Percentiles rank a stretch among this genome's conserved stretches.
Conservation (phyloP, 2,888 invertebrate species). For the Rutpela maculata region DNA sequence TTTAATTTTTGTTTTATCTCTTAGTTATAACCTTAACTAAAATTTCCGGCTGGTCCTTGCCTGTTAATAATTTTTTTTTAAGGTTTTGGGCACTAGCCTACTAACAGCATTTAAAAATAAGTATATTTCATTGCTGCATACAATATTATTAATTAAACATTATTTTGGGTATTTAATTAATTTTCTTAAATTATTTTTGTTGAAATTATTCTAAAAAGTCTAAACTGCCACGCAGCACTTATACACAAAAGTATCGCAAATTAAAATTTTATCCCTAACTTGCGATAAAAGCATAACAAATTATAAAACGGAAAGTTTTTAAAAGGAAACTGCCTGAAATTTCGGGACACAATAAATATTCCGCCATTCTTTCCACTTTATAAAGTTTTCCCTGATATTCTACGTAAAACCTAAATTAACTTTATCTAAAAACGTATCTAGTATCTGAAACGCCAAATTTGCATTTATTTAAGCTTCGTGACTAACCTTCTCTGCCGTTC, state of each 20-base stretch:
- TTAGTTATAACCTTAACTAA: too few relatives aligned
- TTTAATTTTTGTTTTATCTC: too few relatives aligned
- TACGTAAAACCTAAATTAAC: conserved; percentile 4
- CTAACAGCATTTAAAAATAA: too few relatives aligned
- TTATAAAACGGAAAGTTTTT: neutral
- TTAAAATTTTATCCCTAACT: neutral
- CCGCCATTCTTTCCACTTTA: neutral
- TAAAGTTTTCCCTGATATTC: neutral
- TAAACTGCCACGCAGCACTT: too few relatives aligned
- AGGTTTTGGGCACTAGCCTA: too few relatives aligned
- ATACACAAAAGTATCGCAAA: neutral
- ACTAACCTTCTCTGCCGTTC: neutral
- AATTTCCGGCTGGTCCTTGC: too few relatives aligned
- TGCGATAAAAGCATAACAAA: neutral
- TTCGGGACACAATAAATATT: neutral
- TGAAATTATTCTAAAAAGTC: too few relatives aligned
- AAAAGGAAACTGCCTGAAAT: neutral
- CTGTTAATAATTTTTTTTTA: too few relatives aligned
- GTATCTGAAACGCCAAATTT: conserved; percentile 16
- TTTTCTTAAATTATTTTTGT: too few relatives aligned
- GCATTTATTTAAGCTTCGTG: conserved; percentile 29
- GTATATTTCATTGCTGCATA: too few relatives aligned
- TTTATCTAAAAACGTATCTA: conserved; percentile 26
- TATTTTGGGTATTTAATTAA: too few relatives aligned
- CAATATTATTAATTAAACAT: too few relatives aligned